These are phyloP conservation scores for Calliphora vomitoria DNA, from an alignment of 2,888 invertebrate genomes.

Conservation along the genomic window DNA sequence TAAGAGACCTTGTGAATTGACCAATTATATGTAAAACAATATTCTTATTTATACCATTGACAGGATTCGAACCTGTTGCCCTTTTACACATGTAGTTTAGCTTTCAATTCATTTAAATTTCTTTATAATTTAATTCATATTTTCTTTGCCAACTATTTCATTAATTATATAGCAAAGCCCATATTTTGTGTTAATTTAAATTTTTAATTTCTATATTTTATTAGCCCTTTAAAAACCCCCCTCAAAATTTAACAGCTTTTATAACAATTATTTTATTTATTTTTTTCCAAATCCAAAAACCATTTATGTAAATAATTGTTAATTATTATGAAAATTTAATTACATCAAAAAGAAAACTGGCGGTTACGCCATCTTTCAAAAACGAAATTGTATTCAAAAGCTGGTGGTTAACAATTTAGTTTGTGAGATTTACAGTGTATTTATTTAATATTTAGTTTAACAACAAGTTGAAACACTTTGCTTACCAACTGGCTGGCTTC, in stretches of 20 bases:
- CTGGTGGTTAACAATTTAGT: conserved; percentile 16
- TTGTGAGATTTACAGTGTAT: background rate
- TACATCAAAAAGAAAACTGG: conserved; percentile 40
- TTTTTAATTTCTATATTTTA: background rate
- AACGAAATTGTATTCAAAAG: background rate
- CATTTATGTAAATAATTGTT: conserved; percentile 59
- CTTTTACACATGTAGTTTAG: no score
- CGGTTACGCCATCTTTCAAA: background rate
- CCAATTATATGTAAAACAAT: no score
- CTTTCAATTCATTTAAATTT: no score
- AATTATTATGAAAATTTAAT: conserved; percentile 61
- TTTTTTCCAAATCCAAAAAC: conserved; percentile 42
- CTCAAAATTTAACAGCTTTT: background rate
- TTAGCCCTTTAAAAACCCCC: background rate
- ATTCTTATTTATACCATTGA: no score
- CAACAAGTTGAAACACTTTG: conserved; percentile 42
- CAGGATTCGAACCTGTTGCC: no score
- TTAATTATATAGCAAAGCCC: no score
- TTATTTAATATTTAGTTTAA: conserved; percentile 33
- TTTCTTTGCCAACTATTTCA: no score
- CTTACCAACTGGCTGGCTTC: conserved; percentile 32
- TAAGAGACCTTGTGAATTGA: no score
- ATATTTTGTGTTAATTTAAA: no score
- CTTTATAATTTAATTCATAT: no score
- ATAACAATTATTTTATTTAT: conserved; percentile 1